phyloP scores from a whole-genome alignment of 2,797 vertebrate genomes.

The Synaphobranchus kaupii region DNA sequence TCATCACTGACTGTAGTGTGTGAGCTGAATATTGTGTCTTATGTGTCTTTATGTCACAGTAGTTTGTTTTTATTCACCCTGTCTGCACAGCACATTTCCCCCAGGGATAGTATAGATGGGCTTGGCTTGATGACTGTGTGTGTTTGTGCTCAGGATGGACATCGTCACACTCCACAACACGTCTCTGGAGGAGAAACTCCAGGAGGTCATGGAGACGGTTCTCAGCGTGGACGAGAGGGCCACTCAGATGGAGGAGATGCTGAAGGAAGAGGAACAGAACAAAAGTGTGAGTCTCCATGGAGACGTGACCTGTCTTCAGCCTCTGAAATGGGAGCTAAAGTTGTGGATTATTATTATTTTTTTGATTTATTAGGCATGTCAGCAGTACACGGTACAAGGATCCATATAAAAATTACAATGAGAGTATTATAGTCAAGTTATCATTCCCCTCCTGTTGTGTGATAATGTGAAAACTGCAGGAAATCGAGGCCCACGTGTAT shows the following conservation, averaged over 20 bases:
- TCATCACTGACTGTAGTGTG: background rate
- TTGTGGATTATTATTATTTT: background rate
- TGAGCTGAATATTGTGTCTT: background rate
- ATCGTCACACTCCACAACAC: conserved; percentile 66
- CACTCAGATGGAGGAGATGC: conserved; percentile 80
- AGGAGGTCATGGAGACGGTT: conserved; percentile 69
- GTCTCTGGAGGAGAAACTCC: conserved; percentile 76
- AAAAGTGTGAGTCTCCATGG: conserved; percentile 74
- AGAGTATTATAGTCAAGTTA: background rate
- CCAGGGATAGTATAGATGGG: too few relatives aligned
- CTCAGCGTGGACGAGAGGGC: conserved; percentile 84
- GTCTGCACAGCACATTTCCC: background rate
- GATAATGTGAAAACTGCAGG: conserved; percentile 63
- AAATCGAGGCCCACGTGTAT: conserved; percentile 75
- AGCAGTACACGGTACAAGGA: background rate
- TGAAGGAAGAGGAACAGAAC: conserved; percentile 80
- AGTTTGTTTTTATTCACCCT: background rate
- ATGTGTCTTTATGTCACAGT: background rate
- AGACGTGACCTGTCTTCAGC: background rate
- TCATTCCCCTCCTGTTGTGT: background rate
- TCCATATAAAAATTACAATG: background rate
- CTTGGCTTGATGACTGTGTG: background rate
- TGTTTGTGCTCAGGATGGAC: conserved; percentile 68
- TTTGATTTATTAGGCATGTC: background rate
- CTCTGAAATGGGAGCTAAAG: background rate